Base-by-base conservation (phyloP, 2,797 vertebrate species). In the Serranus cabrilla region DNA sequence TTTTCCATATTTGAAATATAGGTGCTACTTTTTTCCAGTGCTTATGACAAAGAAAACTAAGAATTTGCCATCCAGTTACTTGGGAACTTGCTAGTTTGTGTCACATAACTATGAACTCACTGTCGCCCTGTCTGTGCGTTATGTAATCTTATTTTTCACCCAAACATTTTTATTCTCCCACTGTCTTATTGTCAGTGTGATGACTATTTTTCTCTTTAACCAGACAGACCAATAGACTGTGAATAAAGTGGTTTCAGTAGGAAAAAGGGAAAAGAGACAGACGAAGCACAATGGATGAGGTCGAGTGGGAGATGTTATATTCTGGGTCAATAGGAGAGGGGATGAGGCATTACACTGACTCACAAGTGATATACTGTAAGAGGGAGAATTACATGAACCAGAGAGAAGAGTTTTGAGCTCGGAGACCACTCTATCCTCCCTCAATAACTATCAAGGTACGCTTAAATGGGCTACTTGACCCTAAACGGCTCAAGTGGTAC, bases 391-490 rank as follows among this genome's bases (percentile, higher is more conserved):
- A 81, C 56, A 63, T 72, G 77, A 88, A 73, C 42, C 68, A 50
- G 17, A 59, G 64, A 81, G 76, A 63, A 57, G 66, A 46, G 64
- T 31, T 82, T 37, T 46, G 78, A 85, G 78, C 82, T 75, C 47
- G 21, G 80, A 84, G 84, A 88, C 78, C 77, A 84, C 82, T 86
- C 80, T 58, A 27, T 50, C 14, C 68, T 87, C 77, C 79, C 67
- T 86, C 76, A 86, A 74, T 66, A 84, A 75, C 82, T 54, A 80
- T 88, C 81, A 84, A 81, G 79, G 64, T 61, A 59, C 49, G 60
- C 64, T 80, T 54, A 65, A 83, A 83, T 50, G 52, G 71, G 72
- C 37, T 67, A 81, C 70, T 91, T 56, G 3, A 60, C 61, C 67
- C 62, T 46, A 52, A 80, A 77, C 2, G 16, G 58, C 70, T 87